Evolutionary conservation across 2,888 invertebrate species (phyloP), one percentile per base, ranked within the genome.

Genomic region (Automeris io): DNA sequence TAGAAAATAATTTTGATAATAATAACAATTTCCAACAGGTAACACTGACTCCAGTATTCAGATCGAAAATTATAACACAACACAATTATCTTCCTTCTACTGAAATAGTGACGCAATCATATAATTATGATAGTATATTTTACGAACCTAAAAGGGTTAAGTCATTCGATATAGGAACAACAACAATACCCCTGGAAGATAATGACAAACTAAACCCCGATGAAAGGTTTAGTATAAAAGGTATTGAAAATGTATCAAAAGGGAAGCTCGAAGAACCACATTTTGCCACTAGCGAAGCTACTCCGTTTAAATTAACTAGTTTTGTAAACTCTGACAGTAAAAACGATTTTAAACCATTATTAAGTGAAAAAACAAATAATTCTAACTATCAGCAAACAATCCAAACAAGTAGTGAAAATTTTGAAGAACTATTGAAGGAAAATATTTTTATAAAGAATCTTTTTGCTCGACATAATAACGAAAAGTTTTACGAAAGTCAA

Each of bases 391-490:
- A 47, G 39, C 47, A 45, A 22, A 50, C 46, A 3, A 46, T 9
- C 12, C 41, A 3, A 52, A 54, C 5, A 61, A 64, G n/a, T 26
- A 61, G 65, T 8, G 65, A 66, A 46, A 40, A 41, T 11, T 59
- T 68, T 11, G 60, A 69, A 51, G 61, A 73, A 13, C 57, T 69
- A 11, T 51, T 86, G 18, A 57, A 63, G 45, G 66, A 71, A 2
- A 86, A 86, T 39, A 67, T 83, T 35, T 86, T 85, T 47, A 51
- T 86, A 11, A 79, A 71, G 57, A 74, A 72, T 45, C 39, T 83
- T 26, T 56, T 77, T n/a, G 67, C 53, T 18, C 43, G 49, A 2
- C 54, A 60, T 7, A 55, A 60, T 23, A 45, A 46, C 16, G 54
- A 63, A 35, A 43, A 54, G 23, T 48, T 51, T 23, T 39, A 37